Evolutionary conservation across 1,140 invertebrate species (phyloP), one percentile per base, ranked within the genome.

Genomic region (Apis dorsata): DNA sequence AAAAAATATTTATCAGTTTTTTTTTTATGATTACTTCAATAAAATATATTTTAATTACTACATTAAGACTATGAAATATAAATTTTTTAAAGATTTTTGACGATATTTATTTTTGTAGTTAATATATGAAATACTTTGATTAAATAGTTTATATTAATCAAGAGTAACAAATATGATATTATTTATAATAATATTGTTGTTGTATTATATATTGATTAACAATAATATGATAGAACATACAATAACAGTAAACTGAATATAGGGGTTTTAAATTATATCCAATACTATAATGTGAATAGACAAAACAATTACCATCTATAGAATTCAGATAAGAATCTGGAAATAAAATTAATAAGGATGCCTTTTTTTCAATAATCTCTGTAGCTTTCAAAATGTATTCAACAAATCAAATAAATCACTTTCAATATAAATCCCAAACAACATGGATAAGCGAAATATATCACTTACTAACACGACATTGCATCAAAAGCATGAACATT

Each of bases 301-400:
- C 55, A 81, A 69, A 49, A 78, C n/a, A 83, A 66, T 86, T 84
- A 87, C 86, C 79, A 79, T 66, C 4, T 68, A 62, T 51, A 13
- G 60, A 81, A 24, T 53, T 57, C 49, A 49, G 49, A 69, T 24
- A 72, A 2, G 19, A 53, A 57, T 19, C 13, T 24, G 7, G 44
- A 11, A 21, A 13, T 28, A 62, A 11, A 49, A 28, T 28, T 7
- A 7, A 8, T 19, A n/a, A 65, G 34, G 53, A 2, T 21, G 17
- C 44, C 24, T 59, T 44, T 44, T 44, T 7, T 4, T 53, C 10
- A 13, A 73, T 57, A 12, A 55, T 75, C 44, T 17, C 51, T 19
- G 21, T 24, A 21, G 24, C 5, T 34, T 55, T 8, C 44, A 7
- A 28, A 21, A 72, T 57, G 10, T 21, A 2, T 66, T 28, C 44